Evolutionary conservation across 2,888 invertebrate genomes (phyloP).

Genomic region (Diadegma fenestrale): DNA sequence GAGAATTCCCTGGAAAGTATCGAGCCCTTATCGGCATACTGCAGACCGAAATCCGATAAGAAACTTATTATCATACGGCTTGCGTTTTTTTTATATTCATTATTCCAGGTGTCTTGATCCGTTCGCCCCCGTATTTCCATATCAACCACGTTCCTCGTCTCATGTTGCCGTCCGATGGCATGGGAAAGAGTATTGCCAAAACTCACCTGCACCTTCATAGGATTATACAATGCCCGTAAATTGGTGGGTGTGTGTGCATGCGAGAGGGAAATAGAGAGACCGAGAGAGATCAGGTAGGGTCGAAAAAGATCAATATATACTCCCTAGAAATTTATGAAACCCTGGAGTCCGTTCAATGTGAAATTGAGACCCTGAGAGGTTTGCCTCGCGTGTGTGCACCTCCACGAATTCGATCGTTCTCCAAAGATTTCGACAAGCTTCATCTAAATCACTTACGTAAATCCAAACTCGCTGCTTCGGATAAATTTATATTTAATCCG

Average conservation of each 20-base stretch:
- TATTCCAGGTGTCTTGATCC: conserved; percentile 43
- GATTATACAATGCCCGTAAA: conserved; percentile 33
- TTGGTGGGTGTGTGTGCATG: conserved; percentile 1
- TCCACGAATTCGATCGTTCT: conserved; percentile 25
- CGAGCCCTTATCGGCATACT: conserved; percentile 58
- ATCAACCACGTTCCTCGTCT: conserved; percentile 36
- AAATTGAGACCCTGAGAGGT: conserved; percentile 49
- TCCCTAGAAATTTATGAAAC: conserved; percentile 55
- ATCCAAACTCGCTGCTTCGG: background rate
- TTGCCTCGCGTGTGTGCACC: conserved; percentile 23
- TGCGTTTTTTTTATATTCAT: conserved; percentile 31
- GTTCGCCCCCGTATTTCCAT: conserved; percentile 51
- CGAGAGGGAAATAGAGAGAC: conserved; percentile 38
- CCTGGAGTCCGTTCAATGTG: conserved; percentile 34
- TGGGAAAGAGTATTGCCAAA: conserved; percentile 44
- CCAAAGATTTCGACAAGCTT: conserved; percentile 19
- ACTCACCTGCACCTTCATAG: conserved; percentile 38
- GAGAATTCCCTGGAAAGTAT: conserved; percentile 19
- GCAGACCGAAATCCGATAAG: conserved; percentile 56
- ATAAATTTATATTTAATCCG: background rate
- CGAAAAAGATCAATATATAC: conserved; percentile 40
- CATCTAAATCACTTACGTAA: conserved; percentile 5
- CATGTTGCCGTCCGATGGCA: conserved; percentile 20
- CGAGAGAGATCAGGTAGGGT: conserved; percentile 27
- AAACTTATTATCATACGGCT: conserved; percentile 62